Base-by-base conservation (phyloP, 2,797 vertebrate species). In the Tapirus indicus region DNA sequence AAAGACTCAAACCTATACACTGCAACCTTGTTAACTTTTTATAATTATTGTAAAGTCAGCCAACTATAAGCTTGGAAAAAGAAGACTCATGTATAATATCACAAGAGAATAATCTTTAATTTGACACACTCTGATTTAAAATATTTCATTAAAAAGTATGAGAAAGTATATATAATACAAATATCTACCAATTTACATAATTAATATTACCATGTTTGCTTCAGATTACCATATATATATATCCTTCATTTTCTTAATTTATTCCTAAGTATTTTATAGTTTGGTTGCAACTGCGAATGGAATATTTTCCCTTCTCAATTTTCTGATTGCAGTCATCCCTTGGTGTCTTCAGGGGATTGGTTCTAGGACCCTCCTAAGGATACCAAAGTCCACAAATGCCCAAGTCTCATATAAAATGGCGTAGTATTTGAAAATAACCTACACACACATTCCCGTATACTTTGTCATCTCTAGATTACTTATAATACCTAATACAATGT, bases 211-310 rank as follows among this genome's bases (percentile, higher is more conserved):
- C 27, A 72, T 54, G 4, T 96, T 80, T 79, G 16, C 41, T 94
- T 96, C 47, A 93, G 64, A 74, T 60, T 52, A 49, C 58, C 49
- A n/a, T 49, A 21, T 47, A n/a, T 49, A 21, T 54, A 32, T 62
- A 77, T 32, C 44, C 44, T 79, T 90, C 90, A 66, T 89, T 89
- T 85, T 90, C 54, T 90, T 86, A 86, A 82, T 91, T 86, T 49
- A 80, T 68, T 86, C n/a, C 56, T 80, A 52, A 86, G 13, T 88
- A 62, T 78, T 86, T 79, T 44, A 82, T 69, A 88, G 21, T 68
- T 82, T 68, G 32, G 35, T 56, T 64, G 72, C 64, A n/a, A 49
- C 38, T 58, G 25, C 13, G 49, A 72, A 64, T 12, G 2, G 14
- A 66, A 56, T 74, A 35, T n/a, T 58, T 94, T 80, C 35, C 32